phyloP scores from a whole-genome alignment of 2,113 vertebrate species.

The Castor canadensis region DNA sequence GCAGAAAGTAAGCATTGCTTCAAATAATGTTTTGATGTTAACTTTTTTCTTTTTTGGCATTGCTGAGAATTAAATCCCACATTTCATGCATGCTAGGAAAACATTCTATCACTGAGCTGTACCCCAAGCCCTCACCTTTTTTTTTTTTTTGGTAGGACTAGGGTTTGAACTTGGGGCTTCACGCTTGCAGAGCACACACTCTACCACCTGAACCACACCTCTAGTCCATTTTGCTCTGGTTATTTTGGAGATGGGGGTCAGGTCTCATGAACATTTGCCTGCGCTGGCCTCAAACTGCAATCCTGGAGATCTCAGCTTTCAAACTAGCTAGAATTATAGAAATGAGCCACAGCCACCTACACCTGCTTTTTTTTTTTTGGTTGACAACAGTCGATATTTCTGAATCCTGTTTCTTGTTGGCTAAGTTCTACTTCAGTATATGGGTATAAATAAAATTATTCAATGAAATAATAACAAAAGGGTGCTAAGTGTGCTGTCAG shows the following conservation, averaged over 20 bases:
- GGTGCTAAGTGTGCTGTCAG: conserved; percentile 49
- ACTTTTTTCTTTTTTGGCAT: background rate
- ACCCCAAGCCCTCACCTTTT: background rate
- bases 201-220: too few species aligned
- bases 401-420: conserved; percentile 48
- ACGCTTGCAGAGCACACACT: too few species aligned
- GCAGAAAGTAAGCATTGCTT: conserved; percentile 3
- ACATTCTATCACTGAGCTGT: background rate
- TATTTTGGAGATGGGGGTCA: too few species aligned
- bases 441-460: conserved; percentile 64
- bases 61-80: background rate
- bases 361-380: conserved; percentile 17
- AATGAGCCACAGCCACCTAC: too few species aligned
- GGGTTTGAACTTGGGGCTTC: too few species aligned
- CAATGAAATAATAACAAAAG: conserved; percentile 68
- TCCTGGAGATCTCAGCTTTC: too few species aligned
- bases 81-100: background rate
- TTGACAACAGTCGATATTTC: conserved; percentile 27
- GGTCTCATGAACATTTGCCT: too few species aligned
- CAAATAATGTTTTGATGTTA: conserved; percentile 36
- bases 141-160: too few species aligned
- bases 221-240: too few species aligned
- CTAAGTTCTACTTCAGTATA: conserved; percentile 53
- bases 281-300: too few species aligned
- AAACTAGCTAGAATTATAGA: too few species aligned